Base-by-base conservation (phyloP, 2,888 invertebrate species). In the Drosophila setosimentum region DNA sequence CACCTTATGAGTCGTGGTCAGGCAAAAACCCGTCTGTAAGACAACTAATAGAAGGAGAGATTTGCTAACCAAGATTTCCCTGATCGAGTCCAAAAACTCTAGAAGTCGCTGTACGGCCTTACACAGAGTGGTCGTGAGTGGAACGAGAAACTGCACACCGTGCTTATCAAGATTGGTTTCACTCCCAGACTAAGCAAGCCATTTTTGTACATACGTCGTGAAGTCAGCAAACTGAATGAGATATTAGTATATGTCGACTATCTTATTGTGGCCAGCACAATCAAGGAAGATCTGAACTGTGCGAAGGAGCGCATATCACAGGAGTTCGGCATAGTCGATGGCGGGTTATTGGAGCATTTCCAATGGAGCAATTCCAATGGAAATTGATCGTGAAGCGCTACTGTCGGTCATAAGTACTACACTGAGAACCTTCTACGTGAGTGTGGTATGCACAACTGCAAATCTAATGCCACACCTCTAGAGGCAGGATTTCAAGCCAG, bases 81-180 rank as follows among this genome's bases (percentile, higher is more conserved):
- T 24, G 29, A 45, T n/a, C 50, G 66, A 8, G 78, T 77, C 0
- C 30, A 73, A 27, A 75, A 57, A 50, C 63, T 83, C 5, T 64
- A 76, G 7, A 85, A 81, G 53, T 68, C 78, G 0, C 54, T 86
- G 5, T 83, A 84, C 50, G 82, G 82, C 3, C 60, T 89, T 16
- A 82, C 80, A 50, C 86, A 87, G 45, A 67, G 72, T n/a, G 76
- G 80, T 2, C 67, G 83, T 2, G 73, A 83, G 33, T 84, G 82
- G 79, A 80, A 85, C 40, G 48, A 49, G 16, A 79, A 76, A 51
- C 59, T 81, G 7, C 74, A 80, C 27, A 24, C 16, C 2, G 67
- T 71, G 27, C 24, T 84, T 0, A 55, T 61, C 11, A 61, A 67
- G 2, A 63, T 84, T 48, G 80, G 73, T 0, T 81, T 77, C 40